phyloP scores from a whole-genome alignment of 2,888 invertebrate species.

The Philopedon plagiatum region DNA sequence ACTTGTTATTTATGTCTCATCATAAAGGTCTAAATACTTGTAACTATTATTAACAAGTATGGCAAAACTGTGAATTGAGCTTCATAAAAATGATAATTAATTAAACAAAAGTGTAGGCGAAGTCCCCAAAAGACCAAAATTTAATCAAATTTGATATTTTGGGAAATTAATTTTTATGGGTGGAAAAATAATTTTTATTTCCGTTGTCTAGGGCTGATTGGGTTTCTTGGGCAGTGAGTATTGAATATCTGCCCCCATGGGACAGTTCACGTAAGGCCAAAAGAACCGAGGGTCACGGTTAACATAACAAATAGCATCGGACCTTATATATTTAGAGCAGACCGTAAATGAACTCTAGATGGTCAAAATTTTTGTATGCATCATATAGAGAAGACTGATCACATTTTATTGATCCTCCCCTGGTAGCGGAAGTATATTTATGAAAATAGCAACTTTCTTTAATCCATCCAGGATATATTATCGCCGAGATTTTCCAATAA shows the following conservation, averaged over 20 bases:
- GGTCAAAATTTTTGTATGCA: too few relatives aligned
- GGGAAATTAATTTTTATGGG: slow-evolving; percentile 43
- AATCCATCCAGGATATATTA: too few relatives aligned
- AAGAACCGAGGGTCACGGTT: slow-evolving; percentile 43
- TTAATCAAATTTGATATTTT: slow-evolving; percentile 6
- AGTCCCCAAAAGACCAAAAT: background rate
- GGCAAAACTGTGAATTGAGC: too few relatives aligned
- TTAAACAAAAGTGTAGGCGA: too few relatives aligned
- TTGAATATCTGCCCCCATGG: slow-evolving; percentile 65
- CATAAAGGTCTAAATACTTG: too few relatives aligned
- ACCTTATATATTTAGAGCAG: slow-evolving; percentile 11
- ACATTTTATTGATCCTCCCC: too few relatives aligned
- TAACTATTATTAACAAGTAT: background rate
- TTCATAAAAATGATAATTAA: too few relatives aligned
- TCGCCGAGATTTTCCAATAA: too few relatives aligned
- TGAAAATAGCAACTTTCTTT: too few relatives aligned
- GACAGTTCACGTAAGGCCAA: slow-evolving; percentile 60
- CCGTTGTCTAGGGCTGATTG: slow-evolving; percentile 59
- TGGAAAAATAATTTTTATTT: slow-evolving; percentile 47
- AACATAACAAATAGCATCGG: slow-evolving; percentile 48
- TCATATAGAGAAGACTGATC: too few relatives aligned
- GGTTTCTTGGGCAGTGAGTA: slow-evolving; percentile 63
- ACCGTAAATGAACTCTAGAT: background rate
- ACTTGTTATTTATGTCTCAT: slow-evolving; percentile 37
- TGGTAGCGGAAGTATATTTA: too few relatives aligned